Evolutionary conservation across 1,140 invertebrate species (phyloP), one percentile per base, ranked within the genome.

Genomic region (Pseudomyrmex sp.): DNA sequence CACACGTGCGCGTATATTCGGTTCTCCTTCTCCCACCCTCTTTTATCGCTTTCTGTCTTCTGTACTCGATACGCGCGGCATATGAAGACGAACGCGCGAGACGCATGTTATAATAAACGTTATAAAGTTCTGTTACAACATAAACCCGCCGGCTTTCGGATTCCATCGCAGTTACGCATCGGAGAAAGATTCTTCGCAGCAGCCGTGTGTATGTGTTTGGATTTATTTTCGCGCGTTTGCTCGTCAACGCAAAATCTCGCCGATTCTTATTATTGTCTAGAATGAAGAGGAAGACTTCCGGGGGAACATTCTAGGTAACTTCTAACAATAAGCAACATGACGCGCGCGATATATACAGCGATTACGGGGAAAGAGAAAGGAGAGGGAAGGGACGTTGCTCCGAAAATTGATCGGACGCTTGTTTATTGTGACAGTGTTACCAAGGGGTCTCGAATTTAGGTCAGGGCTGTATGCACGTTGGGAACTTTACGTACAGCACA

Each of bases 401-500:
- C 44, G 56, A 79, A 79, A 70, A 70, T 79, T 79, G 35, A 59
- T 79, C 52, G 65, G 13, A 46, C 44, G 12, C 10, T 48, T 59
- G 15, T 59, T 69, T 79, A 70, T 70, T 59, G 35, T 50, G 20
- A 20, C 46, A 73, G 15, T 8, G 65, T 66, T 75, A 35, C 10
- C 23, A 48, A 66, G 44, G 62, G 20, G 35, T 13, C 50, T 26
- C 15, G 72, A 72, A 85, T 83, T 76, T 65, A 61, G 80, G 26
- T 83, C 80, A 72, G 13, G 50, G 59, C 46, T 83, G 50, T 66
- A 61, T 46, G 56, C 46, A 85, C n/a, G 15, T 56, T 2, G 15
- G 18, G 23, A 74, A 2, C 7, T 75, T 62, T 63, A 54, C 20
- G 58, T 13, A 44, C n/a, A 62, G 3, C 50, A 46, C 12, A 8